Evolutionary conservation across 1,140 invertebrate species (phyloP).

Genomic region (Drosophila watanabei): DNA sequence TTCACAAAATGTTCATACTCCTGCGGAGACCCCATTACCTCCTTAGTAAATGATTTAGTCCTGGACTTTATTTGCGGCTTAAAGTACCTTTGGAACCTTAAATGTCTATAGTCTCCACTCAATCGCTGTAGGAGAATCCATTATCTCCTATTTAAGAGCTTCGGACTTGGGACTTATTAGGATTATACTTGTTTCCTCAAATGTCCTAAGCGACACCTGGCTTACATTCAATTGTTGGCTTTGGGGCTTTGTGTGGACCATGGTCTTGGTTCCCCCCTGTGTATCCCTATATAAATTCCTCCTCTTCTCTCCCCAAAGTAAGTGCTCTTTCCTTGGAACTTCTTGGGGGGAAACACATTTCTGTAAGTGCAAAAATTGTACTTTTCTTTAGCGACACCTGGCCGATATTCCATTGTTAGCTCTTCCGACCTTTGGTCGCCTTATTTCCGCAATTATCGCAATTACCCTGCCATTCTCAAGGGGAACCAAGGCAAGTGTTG

Average conservation of each 20-base stretch:
- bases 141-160: constrained; percentile 3
- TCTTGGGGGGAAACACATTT: background rate
- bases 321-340: background rate
- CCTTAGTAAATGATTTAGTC: no score
- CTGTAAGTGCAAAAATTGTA: constrained; percentile 34
- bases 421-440: constrained; percentile 1
- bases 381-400: constrained; percentile 57
- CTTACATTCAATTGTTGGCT: background rate
- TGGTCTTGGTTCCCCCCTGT: background rate
- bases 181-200: background rate
- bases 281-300: background rate
- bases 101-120: background rate
- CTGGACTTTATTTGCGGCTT: background rate
- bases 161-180: background rate
- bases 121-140: constrained; percentile 1
- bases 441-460: constrained; percentile 38
- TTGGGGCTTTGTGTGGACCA: background rate
- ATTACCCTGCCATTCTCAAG: constrained; percentile 21
- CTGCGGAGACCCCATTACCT: background rate
- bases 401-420: constrained; percentile 56
- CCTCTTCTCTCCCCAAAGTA: background rate
- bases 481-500: constrained; percentile 22
- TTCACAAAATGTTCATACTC: background rate
- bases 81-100: background rate
- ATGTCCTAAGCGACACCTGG: constrained; percentile 7